phyloP scores from a whole-genome alignment of 1,140 invertebrate species.

The Tribolium castaneum region DNA sequence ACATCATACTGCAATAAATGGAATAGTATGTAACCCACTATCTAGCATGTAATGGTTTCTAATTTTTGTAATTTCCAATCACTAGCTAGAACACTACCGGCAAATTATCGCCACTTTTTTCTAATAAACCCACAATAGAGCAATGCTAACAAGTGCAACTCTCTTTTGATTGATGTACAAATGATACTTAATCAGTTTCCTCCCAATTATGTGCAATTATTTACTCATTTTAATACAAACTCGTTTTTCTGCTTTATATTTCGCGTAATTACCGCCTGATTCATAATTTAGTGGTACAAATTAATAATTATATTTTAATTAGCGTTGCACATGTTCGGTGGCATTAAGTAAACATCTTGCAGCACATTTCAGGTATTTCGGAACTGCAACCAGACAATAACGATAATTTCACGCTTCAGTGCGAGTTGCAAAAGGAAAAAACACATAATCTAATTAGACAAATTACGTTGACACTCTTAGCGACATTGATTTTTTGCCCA shows the following conservation, averaged over 20 bases:
- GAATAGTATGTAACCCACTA: neutral
- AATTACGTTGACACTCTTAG: neutral
- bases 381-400: neutral
- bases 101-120: neutral
- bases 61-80: neutral
- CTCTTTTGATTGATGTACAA: neutral
- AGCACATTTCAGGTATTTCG: neutral
- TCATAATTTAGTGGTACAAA: neutral
- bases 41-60: neutral
- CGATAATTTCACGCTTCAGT: neutral
- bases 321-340: neutral
- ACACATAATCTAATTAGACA: neutral
- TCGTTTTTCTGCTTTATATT: neutral
- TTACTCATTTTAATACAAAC: neutral
- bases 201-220: neutral
- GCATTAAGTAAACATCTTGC: neutral
- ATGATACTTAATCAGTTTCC: neutral
- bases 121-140: neutral
- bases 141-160: neutral
- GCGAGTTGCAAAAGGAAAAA: neutral
- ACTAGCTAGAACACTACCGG: neutral
- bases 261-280: neutral
- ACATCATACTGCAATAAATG: neutral
- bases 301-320: neutral
- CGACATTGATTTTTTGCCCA: neutral